Conservation (phyloP, 1,140 invertebrate genomes). For the Periplaneta americana region DNA sequence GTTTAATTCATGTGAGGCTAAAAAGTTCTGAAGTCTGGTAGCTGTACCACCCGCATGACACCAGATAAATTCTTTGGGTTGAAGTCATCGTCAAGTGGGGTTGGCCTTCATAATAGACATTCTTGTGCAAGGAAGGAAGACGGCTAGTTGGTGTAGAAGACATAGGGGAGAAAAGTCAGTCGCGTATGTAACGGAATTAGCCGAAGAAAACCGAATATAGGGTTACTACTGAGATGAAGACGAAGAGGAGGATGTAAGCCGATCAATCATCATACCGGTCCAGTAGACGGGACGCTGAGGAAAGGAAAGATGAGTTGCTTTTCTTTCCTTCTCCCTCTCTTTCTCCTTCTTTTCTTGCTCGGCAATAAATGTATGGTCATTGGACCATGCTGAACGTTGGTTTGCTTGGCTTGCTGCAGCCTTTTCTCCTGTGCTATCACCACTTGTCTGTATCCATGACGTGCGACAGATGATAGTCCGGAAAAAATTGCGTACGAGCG, state of each 20-base stretch:
- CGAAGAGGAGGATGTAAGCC: background rate
- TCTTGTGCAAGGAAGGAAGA: background rate
- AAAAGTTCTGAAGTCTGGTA: no score
- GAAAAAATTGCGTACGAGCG: no score
- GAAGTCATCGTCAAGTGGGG: background rate
- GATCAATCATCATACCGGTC: background rate
- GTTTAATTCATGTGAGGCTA: no score
- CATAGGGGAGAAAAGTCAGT: background rate
- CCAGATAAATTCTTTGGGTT: background rate
- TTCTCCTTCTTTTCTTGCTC: background rate
- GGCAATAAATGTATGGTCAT: background rate
- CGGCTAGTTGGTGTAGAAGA: no score
- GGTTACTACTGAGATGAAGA: background rate
- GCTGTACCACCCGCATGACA: background rate
- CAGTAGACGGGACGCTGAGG: background rate
- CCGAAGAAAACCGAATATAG: background rate
- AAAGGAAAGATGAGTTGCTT: no score
- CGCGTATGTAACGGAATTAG: background rate
- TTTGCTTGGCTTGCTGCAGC: background rate
- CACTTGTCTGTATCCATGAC: background rate
- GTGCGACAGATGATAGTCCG: no score
- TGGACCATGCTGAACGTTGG: background rate
- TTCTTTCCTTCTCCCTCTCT: background rate
- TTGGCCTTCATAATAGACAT: background rate
- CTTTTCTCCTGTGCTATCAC: no score